Evolutionary conservation across 2,888 invertebrate genomes (phyloP).

Genomic region (Synanthedon vespiformis): DNA sequence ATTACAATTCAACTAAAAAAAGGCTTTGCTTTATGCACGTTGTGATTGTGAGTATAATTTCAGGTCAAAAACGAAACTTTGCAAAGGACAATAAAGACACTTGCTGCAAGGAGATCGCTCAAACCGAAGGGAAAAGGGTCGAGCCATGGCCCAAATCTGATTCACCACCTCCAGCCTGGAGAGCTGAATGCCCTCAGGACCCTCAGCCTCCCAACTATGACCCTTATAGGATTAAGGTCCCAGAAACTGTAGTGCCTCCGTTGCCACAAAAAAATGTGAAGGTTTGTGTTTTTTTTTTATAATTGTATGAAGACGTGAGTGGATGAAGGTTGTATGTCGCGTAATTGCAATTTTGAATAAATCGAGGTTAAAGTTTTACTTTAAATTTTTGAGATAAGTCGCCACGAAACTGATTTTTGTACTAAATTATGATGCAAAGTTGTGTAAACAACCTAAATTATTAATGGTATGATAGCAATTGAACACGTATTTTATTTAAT

Average conservation of each 20-base stretch:
- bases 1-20: no score
- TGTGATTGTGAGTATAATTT: constrained; percentile 2
- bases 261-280: constrained; percentile 47
- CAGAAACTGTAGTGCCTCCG: constrained; percentile 47
- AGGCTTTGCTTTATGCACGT: no score
- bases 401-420: no score
- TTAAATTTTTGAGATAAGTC: no score
- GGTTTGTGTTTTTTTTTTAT: constrained; percentile 23
- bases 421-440: no score
- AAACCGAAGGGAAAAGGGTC: constrained; percentile 33
- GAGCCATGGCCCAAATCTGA: constrained; percentile 42
- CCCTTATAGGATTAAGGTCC: constrained; percentile 53
- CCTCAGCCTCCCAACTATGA: constrained; percentile 50
- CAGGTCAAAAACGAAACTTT: constrained; percentile 23
- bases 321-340: no score
- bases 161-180: constrained; percentile 31
- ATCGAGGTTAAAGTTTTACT: no score
- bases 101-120: constrained; percentile 33
- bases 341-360: no score
- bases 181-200: constrained; percentile 31
- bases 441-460: no score
- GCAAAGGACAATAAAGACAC: constrained; percentile 26
- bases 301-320: no score
- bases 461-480: no score
- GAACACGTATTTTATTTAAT: no score